phyloP scores from a whole-genome alignment of 2,797 vertebrate species.

The Echeneis naucrates region DNA sequence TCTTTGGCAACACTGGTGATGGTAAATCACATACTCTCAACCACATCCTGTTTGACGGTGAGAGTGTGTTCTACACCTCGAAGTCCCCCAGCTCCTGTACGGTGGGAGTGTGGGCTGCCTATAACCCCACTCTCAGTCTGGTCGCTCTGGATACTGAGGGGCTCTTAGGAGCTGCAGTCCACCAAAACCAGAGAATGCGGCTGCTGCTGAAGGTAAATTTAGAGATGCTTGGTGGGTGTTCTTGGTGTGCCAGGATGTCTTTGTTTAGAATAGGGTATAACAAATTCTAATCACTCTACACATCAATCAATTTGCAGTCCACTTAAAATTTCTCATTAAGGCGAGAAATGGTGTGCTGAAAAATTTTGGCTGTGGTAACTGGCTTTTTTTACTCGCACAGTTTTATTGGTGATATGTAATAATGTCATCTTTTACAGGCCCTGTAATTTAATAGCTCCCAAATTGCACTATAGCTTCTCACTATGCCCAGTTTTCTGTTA shows the following conservation, averaged over 20 bases:
- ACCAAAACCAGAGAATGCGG: conserved; percentile 87
- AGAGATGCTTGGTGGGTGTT: background rate
- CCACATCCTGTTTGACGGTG: conserved; percentile 83
- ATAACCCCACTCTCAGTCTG: conserved; percentile 79
- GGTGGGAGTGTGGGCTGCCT: conserved; percentile 88
- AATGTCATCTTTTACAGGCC: background rate
- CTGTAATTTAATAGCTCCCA: background rate
- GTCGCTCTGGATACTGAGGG: conserved; percentile 88
- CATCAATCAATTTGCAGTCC: background rate
- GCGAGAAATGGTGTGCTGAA: background rate
- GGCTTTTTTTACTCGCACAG: background rate
- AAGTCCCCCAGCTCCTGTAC: conserved; percentile 88
- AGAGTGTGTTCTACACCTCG: conserved; percentile 87
- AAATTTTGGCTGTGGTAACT: background rate
- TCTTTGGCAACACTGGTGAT: conserved; percentile 90
- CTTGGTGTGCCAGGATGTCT: background rate
- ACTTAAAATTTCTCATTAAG: background rate
- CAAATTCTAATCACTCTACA: background rate
- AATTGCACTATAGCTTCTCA: background rate
- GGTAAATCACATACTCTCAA: conserved; percentile 91
- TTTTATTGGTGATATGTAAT: background rate
- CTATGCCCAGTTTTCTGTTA: background rate
- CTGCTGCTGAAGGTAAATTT: conserved; percentile 85
- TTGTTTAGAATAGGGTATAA: background rate
- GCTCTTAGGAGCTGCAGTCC: conserved; percentile 83